A percentile compares a stretch with the other conserved stretches of the same genome.
Evolutionary conservation across 2,888 invertebrate species (phyloP).

Genomic region (Oeneis ivallda): DNA sequence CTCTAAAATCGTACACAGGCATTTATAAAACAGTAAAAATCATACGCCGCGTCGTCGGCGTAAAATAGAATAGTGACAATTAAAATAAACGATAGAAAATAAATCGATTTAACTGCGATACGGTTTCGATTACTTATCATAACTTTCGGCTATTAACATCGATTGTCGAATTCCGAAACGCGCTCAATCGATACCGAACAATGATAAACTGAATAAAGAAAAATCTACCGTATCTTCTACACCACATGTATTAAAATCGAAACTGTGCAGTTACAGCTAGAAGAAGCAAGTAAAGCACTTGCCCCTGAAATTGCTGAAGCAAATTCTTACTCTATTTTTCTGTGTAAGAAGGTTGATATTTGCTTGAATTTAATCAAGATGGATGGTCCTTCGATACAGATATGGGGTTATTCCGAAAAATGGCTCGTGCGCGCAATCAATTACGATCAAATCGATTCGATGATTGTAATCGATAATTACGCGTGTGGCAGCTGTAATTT

Average conservation of each 20-base stretch:
- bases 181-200: constrained; percentile 27
- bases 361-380: constrained; percentile 12
- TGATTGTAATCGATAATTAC: constrained; percentile 72
- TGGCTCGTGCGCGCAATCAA: constrained; percentile 69
- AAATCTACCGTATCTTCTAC: constrained; percentile 7
- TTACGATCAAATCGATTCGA: constrained; percentile 70
- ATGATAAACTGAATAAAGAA: constrained; percentile 25
- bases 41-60: constrained; percentile 9
- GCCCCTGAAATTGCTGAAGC: not conserved
- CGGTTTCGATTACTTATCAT: constrained; percentile 53
- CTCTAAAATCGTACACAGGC: not conserved
- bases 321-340: constrained; percentile 13
- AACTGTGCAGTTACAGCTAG: constrained; percentile 1
- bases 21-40: constrained; percentile 16
- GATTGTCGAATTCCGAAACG: constrained; percentile 44
- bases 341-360: constrained; percentile 13
- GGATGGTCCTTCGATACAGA: constrained; percentile 28
- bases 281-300: not conserved
- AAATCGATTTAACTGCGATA: constrained; percentile 54
- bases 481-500: constrained; percentile 66
- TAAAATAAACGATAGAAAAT: constrained; percentile 44
- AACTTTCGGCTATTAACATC: constrained; percentile 64
- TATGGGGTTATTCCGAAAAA: constrained; percentile 35
- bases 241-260: constrained; percentile 15
- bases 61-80: constrained; percentile 37